Percentiles rank a stretch among this genome's conserved stretches.
These are phyloP conservation scores for Myotis myotis DNA, from an alignment of 2,797 vertebrate species.

Conservation along the genomic window DNA sequence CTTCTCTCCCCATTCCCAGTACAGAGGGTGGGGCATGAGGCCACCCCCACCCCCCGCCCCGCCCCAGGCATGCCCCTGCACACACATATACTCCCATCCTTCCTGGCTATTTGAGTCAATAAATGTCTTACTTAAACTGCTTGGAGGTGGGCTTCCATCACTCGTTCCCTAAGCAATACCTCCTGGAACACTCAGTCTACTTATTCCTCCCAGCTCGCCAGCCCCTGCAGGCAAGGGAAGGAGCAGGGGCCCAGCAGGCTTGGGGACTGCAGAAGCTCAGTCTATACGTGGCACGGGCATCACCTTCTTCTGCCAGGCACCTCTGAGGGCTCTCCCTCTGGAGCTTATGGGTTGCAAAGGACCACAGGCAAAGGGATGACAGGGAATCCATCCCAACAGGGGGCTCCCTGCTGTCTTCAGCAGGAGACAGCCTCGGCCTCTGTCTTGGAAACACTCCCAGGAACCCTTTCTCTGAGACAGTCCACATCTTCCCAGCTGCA, in stretches of 20 bases:
- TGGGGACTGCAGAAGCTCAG: background rate
- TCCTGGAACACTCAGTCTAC: background rate
- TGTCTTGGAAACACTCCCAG: background rate
- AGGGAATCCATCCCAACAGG: background rate
- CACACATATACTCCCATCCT: background rate
- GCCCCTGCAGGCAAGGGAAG: background rate
- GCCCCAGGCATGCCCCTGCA: rapidly evolving
- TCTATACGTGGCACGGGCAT: too few species aligned
- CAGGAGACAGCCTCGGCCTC: background rate
- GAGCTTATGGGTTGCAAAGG: background rate
- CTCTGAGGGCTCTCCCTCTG: background rate
- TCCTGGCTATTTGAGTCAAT: background rate
- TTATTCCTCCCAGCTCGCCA: background rate
- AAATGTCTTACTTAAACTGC: background rate
- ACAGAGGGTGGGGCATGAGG: background rate
- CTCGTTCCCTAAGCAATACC: background rate
- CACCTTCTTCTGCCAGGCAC: background rate
- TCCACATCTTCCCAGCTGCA: background rate
- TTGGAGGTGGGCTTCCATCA: background rate
- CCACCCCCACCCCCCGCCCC: too few species aligned
- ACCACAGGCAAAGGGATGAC: background rate
- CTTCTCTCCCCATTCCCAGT: background rate
- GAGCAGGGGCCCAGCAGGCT: background rate
- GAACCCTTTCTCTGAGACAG: background rate
- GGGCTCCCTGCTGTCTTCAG: background rate